These are phyloP conservation scores for Hermaeophaga mercurialis DNA, from an alignment of 2,888 invertebrate species.

Conservation along the genomic window DNA sequence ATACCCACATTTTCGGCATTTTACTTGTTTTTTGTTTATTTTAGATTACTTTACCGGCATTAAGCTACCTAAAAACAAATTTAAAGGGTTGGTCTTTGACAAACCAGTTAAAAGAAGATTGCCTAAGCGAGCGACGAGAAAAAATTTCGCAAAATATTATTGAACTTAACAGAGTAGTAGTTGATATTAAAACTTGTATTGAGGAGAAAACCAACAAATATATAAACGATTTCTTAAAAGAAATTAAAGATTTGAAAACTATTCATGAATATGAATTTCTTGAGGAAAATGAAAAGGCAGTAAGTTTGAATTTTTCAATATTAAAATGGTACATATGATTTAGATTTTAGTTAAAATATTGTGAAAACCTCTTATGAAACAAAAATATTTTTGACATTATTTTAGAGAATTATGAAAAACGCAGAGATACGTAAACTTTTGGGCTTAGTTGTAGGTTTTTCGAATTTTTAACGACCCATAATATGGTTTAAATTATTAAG, in stretches of 20 bases:
- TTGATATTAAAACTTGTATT: constrained; percentile 11
- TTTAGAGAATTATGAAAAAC: too few species aligned
- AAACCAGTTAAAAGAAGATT: constrained; percentile 20
- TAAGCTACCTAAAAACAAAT: constrained; percentile 21
- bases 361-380: too few species aligned
- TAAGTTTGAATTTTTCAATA: constrained; percentile 5
- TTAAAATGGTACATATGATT: too few species aligned
- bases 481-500: too few species aligned
- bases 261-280: constrained; percentile 3
- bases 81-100: constrained; percentile 21
- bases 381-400: too few species aligned
- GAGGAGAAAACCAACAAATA: constrained; percentile 2
- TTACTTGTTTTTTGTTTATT: background rate
- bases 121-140: constrained; percentile 9
- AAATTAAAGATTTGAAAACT: constrained; percentile 13
- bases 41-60: constrained; percentile 19
- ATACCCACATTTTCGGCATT: too few species aligned
- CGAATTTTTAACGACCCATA: too few species aligned
- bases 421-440: too few species aligned
- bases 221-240: constrained; percentile 12
- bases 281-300: constrained; percentile 5
- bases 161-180: constrained; percentile 6
- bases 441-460: too few species aligned
- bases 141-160: constrained; percentile 2
- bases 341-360: too few species aligned